phyloP scores from a whole-genome alignment of 2,888 invertebrate species.

The Anorthoa munda region DNA sequence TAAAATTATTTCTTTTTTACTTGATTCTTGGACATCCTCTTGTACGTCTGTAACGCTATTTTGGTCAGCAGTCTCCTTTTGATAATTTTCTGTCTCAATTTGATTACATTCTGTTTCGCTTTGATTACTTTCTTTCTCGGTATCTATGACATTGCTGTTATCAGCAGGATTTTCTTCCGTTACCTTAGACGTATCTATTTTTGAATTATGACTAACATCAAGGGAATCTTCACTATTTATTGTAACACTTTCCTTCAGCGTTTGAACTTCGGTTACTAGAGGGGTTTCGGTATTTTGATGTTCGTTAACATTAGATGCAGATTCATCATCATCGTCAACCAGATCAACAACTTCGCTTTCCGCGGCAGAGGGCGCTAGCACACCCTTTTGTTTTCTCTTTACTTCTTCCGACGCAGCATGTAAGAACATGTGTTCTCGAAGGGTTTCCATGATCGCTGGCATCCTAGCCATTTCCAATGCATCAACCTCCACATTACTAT shows the following conservation, averaged over 20 bases:
- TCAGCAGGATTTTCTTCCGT: neutral
- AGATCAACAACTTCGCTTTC: conserved; percentile 55
- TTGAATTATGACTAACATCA: neutral
- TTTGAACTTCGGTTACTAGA: neutral
- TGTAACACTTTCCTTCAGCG: neutral
- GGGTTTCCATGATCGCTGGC: conserved; percentile 69
- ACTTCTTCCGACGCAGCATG: neutral
- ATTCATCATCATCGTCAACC: conserved; percentile 56
- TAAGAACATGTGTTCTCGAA: conserved; percentile 72
- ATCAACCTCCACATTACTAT: conserved; percentile 65
- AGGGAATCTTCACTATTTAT: neutral
- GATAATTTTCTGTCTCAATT: neutral
- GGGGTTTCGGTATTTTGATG: conserved; percentile 7
- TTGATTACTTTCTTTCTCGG: neutral
- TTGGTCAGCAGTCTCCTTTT: neutral
- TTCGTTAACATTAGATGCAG: neutral
- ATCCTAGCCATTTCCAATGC: conserved; percentile 64
- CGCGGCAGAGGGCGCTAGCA: neutral
- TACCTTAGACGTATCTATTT: conserved; percentile 2
- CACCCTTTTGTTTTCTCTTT: neutral
- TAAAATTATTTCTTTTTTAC: neutral
- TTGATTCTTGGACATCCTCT: conserved; percentile 3
- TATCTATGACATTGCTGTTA: neutral
- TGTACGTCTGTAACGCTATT: neutral
- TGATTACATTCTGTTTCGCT: neutral